phyloP scores from a whole-genome alignment of 2,113 vertebrate species.

The Cephalopterus ornatus region DNA sequence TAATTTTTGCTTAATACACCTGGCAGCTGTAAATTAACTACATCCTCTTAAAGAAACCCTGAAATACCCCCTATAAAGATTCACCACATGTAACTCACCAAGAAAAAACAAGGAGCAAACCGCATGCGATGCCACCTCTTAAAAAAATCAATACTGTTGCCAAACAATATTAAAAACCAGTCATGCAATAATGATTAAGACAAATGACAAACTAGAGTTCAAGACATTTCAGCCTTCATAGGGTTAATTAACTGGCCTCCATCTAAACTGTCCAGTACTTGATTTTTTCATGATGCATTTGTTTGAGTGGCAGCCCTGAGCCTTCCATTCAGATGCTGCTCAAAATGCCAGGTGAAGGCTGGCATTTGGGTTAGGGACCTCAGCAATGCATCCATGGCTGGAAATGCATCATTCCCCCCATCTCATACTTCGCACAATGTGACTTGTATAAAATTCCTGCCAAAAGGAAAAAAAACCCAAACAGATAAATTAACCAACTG shows the following conservation, averaged over 20 bases:
- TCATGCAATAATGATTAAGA: not conserved
- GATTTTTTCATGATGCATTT: constrained; percentile 33
- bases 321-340: constrained; percentile 73
- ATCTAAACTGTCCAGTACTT: not conserved
- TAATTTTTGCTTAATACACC: not conserved
- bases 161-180: not conserved
- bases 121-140: fast-evolving
- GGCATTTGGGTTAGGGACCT: constrained; percentile 78
- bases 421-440: constrained; percentile 76
- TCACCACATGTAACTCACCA: not conserved
- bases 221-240: not conserved
- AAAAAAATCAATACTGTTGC: not conserved
- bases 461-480: not conserved
- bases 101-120: not conserved
- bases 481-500: not conserved
- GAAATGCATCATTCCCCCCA: constrained; percentile 78
- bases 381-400: constrained; percentile 73
- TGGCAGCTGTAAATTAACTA: not conserved
- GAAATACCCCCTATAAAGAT: not conserved
- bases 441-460: constrained; percentile 73
- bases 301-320: constrained; percentile 65
- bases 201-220: not conserved
- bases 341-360: constrained; percentile 77
- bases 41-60: not conserved
- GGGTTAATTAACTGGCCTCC: not conserved